Percentiles rank a stretch among this genome's conserved stretches.
These are phyloP conservation scores for Ptiloglossa arizonensis DNA, from an alignment of 1,140 invertebrate species.

Conservation along the genomic window DNA sequence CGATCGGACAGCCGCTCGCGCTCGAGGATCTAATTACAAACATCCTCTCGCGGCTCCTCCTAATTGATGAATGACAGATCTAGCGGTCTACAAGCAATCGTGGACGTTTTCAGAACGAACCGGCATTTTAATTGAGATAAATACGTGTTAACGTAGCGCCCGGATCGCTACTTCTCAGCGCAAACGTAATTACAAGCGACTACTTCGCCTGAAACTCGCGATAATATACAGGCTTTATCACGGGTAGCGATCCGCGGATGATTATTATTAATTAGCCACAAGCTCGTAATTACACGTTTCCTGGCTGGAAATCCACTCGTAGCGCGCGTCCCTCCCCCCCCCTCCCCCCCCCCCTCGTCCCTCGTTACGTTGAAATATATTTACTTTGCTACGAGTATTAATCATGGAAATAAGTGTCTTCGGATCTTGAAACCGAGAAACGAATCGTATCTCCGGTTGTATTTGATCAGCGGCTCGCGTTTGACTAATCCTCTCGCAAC, in stretches of 20 bases:
- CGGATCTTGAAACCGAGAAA: constrained; percentile 7
- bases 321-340: neutral
- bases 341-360: neutral
- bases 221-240: constrained; percentile 42
- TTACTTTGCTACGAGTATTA: constrained; percentile 29
- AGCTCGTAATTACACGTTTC: constrained; percentile 28
- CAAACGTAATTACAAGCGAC: constrained; percentile 42
- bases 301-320: neutral
- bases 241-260: neutral
- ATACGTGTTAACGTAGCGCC: constrained; percentile 40
- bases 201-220: neutral
- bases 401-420: constrained; percentile 32
- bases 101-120: constrained; percentile 26
- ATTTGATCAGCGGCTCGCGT: neutral
- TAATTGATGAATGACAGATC: constrained; percentile 38
- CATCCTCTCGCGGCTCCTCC: neutral
- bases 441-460: constrained; percentile 19
- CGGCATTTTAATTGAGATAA: constrained; percentile 54
- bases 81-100: constrained; percentile 21
- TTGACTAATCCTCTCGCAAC: neutral
- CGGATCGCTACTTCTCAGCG: constrained; percentile 4
- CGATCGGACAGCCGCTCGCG: constrained; percentile 3
- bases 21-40: constrained; percentile 15
- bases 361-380: constrained; percentile 27
- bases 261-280: constrained; percentile 48